phyloP scores from a whole-genome alignment of 1,140 invertebrate genomes.

The Pygmarrhopalites habei region DNA sequence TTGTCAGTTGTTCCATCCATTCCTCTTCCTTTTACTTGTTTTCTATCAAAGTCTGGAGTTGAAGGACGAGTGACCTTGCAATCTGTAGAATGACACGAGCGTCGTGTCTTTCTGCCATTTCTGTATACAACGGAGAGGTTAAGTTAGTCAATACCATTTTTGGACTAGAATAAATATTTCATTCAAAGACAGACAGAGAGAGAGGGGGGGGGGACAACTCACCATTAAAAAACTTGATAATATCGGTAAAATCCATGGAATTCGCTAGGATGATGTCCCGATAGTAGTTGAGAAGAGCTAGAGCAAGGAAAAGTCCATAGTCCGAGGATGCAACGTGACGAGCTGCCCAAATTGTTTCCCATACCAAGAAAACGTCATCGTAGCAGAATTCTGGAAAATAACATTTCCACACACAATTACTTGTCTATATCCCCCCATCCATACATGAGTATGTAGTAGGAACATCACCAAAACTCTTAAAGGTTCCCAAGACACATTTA shows the following conservation, averaged over 20 bases:
- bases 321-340: constrained; percentile 73
- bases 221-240: constrained; percentile 97
- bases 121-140: constrained; percentile 52
- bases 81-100: constrained; percentile 69
- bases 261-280: constrained; percentile 88
- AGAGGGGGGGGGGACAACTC: constrained; percentile 38
- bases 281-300: constrained; percentile 85
- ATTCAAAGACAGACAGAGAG: neutral
- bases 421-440: neutral
- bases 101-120: constrained; percentile 92
- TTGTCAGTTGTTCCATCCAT: no score
- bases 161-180: neutral
- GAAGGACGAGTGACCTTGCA: constrained; percentile 72
- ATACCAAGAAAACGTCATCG: constrained; percentile 83
- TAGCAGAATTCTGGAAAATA: constrained; percentile 68
- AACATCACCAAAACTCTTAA: no score
- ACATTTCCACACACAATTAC: neutral
- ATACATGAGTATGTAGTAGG: neutral
- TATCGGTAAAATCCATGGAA: constrained; percentile 94
- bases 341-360: constrained; percentile 95
- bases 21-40: constrained; percentile 76
- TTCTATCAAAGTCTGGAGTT: constrained; percentile 83
- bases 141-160: neutral
- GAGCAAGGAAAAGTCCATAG: constrained; percentile 87
- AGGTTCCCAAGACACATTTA: no score